These are phyloP conservation scores for Pogonomyrmex californicus DNA, from an alignment of 1,140 invertebrate genomes.

Conservation along the genomic window DNA sequence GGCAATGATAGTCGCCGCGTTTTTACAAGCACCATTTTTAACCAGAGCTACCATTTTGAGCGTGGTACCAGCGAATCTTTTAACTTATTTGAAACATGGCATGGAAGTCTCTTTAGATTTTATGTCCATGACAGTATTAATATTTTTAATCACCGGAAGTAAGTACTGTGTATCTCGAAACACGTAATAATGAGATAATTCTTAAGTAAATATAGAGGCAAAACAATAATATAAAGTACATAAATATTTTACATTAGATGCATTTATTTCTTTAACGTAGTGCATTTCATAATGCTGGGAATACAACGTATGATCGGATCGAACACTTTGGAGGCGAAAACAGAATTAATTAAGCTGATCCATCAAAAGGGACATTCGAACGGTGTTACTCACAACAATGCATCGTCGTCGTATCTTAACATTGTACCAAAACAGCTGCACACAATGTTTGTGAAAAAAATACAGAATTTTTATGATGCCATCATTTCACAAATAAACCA, in stretches of 20 bases:
- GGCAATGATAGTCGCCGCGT: conserved; percentile 83
- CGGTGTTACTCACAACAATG: conserved; percentile 18
- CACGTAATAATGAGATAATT: conserved; percentile 4
- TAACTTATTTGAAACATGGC: conserved; percentile 83
- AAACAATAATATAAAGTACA: not conserved
- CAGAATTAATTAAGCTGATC: conserved; percentile 8
- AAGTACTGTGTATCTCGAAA: conserved; percentile 66
- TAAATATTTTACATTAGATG: conserved; percentile 23
- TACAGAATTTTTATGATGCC: conserved; percentile 4
- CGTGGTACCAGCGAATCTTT: conserved; percentile 83
- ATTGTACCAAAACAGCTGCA: not conserved
- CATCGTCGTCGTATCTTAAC: conserved; percentile 43
- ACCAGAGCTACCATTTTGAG: conserved; percentile 81
- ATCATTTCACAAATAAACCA: conserved; percentile 62
- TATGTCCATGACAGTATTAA: conserved; percentile 80
- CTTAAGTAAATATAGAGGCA: conserved; percentile 17
- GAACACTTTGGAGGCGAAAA: conserved; percentile 21
- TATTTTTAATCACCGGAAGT: conserved; percentile 84
- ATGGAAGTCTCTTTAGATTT: conserved; percentile 82
- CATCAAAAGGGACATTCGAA: conserved; percentile 54
- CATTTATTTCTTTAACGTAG: conserved; percentile 65
- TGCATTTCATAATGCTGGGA: conserved; percentile 81
- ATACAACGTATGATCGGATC: conserved; percentile 76
- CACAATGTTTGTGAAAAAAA: not conserved
- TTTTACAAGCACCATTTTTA: conserved; percentile 82